Percentiles rank a stretch among this genome's conserved stretches.
Evolutionary conservation across 2,797 vertebrate species (phyloP).

Genomic region (Percopsis omiscomaycus): DNA sequence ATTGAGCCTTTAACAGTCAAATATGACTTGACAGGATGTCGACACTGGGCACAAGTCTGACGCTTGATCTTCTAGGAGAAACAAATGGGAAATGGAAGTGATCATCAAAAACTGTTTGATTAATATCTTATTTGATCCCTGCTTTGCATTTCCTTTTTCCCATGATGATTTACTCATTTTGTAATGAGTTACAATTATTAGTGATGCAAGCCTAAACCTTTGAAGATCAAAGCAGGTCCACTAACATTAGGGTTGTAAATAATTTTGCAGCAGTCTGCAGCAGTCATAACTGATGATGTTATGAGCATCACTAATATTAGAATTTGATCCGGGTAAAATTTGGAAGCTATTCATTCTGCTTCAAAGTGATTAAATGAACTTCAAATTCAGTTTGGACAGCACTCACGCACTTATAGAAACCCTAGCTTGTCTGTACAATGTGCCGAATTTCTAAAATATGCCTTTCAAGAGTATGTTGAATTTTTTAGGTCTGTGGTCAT

Average conservation of each 20-base stretch:
- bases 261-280: conserved; percentile 30
- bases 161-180: conserved; percentile 21
- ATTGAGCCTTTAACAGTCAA: too few relatives aligned
- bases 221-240: conserved; percentile 43
- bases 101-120: not conserved
- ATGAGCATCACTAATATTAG: conserved; percentile 1
- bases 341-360: conserved; percentile 12
- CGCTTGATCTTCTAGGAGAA: too few relatives aligned
- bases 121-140: conserved; percentile 14
- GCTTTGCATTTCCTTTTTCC: conserved; percentile 5
- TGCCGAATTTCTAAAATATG: too few relatives aligned
- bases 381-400: not conserved
- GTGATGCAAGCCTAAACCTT: conserved; percentile 7
- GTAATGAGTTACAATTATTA: conserved; percentile 21
- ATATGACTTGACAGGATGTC: too few relatives aligned
- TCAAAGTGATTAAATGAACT: not conserved
- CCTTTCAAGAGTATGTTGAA: too few relatives aligned
- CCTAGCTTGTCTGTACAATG: too few relatives aligned
- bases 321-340: conserved; percentile 2
- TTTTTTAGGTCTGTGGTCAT: too few relatives aligned
- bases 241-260: conserved; percentile 35
- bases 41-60: too few relatives aligned
- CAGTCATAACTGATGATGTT: conserved; percentile 20
- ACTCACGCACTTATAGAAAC: too few relatives aligned
- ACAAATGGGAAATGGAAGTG: too few relatives aligned